Conservation (phyloP, 2,797 vertebrate species). For the Falco berigora region DNA sequence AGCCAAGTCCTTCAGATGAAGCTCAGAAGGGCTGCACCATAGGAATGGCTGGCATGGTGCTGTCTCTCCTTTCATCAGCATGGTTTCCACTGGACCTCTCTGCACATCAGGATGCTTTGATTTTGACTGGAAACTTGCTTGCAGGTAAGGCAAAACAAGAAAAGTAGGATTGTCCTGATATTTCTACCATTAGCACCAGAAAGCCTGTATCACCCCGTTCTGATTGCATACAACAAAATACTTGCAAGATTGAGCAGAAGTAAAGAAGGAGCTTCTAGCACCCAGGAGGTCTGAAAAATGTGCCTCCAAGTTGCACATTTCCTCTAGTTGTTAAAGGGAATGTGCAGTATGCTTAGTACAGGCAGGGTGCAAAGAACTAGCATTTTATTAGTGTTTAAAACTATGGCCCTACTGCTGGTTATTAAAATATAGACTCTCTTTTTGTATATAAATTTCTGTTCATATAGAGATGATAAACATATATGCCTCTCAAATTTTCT, state of each 20-base stretch:
- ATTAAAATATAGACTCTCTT: neutral
- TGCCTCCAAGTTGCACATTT: neutral
- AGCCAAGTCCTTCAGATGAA: constrained; percentile 75
- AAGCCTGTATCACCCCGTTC: neutral
- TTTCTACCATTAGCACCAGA: neutral
- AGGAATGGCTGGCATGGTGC: constrained; percentile 85
- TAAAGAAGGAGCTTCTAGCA: neutral
- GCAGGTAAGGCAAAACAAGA: constrained; percentile 75
- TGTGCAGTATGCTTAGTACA: neutral
- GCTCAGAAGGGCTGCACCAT: constrained; percentile 81
- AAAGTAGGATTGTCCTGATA: neutral
- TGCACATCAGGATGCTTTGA: constrained; percentile 91
- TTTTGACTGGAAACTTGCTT: constrained; percentile 90
- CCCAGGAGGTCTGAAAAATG: neutral
- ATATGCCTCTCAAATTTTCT: neutral
- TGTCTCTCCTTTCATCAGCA: constrained; percentile 92
- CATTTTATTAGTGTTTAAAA: neutral
- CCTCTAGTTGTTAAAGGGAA: neutral
- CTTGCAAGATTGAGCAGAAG: neutral
- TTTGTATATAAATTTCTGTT: neutral
- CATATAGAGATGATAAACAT: neutral
- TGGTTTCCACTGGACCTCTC: constrained; percentile 96
- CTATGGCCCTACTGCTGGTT: neutral
- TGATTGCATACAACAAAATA: neutral
- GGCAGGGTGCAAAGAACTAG: neutral